Base-by-base conservation (phyloP, 2,797 vertebrate genomes). In the Microctenopoma lineatum region DNA sequence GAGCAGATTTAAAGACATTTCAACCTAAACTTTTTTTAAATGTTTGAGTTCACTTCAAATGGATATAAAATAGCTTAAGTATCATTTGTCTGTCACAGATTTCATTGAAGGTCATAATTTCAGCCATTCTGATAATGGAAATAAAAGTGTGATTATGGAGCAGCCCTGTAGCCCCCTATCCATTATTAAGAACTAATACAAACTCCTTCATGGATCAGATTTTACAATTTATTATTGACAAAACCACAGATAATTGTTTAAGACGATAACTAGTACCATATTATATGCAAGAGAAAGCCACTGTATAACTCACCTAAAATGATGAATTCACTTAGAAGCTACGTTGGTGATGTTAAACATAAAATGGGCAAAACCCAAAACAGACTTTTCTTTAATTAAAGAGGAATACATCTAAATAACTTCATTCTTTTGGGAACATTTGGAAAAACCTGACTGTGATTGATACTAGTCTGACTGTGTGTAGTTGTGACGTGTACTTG, bases 361-460 rank as follows among this genome's bases (percentile, higher is more conserved):
- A 73, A 88, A 88, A 88, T 90, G 85, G 72, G 85, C 82, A 90
- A 90, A 87, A 72, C 55, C 41, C 56, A 61, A 66, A 81, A 15
- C 32, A 3, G 55, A 59, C 59, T 69, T 62, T 60, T 61, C 52
- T 72, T 80, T 75, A 60, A 34, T 61, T 65, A 74, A 73, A 84
- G 85, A 83, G 82, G 81, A 84, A 32, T 55, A 46, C 2, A 11
- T 14, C 32, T 12, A 25, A 66, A 75, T 56, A 9, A 29, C 26
- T 27, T 1, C n/a, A 13, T 12, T 56, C 41, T 9, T 18, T 45
- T 45, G 4, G 44, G 44, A 45, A 18, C 14, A 38, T 38, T 38
- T 55, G 14, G 53, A 18, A 48, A 1, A 44, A 41, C 38, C 42
- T 68, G n/a, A 59, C 39, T 65, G 36, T 47, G 44, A 11, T 10